Evolutionary conservation across 2,888 invertebrate genomes (phyloP), one percentile per base, ranked within the genome.

Genomic region (Stenoptilia bipunctidactyla): DNA sequence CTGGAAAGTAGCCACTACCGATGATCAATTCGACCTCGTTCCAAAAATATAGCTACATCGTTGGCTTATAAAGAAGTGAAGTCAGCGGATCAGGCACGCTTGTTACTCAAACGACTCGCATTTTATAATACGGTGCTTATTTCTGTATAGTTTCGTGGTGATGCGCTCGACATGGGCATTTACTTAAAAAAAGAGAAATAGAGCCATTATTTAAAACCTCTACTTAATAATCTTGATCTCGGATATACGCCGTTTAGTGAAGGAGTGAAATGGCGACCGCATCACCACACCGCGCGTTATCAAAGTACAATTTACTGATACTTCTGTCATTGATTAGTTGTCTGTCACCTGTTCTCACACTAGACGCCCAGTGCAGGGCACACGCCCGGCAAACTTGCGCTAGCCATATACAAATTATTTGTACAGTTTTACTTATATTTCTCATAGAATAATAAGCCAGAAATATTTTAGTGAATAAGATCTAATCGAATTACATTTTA

Each of bases 401-500:
- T 12, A 9, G 20, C 20, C 20, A 20, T 20, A 20, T 20, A 20
- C 20, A 20, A 20, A 20, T 40, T 69, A 75, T 82, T 80, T 83
- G 82, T 83, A 82, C 83, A 83, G 82, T 77, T 79, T 75, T 73
- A 72, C 64, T 20, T 64, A 75, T 76, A 77, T 73, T n/a, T 80
- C 75, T 80, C 69, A 73, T 82, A 82, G 83, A 56, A 56, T 53
- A 63, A 54, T 79, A 79, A 80, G 80, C 77, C 68, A 80, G 66
- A 79, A 75, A 77, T 76, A 79, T 79, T 82, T 77, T 76, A 80
- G 79, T 70, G 72, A 61, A 56, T 82, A 80, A 82, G 79, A 75
- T 79, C 82, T 80, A 80, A 80, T 80, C 80, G 83, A 83, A 83
- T 80, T 80, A 80, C 74, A 72, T 75, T 63, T 67, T 80, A 82